A percentile compares a stretch with the other conserved stretches of the same genome.
phyloP scores from a whole-genome alignment of 1,140 invertebrate species.

The Pemphigus obesinymphae region DNA sequence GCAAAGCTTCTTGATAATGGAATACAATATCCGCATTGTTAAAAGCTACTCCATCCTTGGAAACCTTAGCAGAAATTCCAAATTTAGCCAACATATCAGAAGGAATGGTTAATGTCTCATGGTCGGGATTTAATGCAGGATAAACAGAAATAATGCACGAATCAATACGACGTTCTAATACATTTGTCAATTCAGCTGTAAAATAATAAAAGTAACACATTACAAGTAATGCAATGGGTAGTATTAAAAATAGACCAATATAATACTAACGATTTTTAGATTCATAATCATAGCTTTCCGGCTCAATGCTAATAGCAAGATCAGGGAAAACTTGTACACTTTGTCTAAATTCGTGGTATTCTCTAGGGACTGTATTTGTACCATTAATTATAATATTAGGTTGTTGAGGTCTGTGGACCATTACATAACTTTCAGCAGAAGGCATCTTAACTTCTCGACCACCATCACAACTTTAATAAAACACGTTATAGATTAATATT shows the following conservation, averaged over 20 bases:
- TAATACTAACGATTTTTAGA: slow-evolving; percentile 49
- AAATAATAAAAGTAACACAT: neutral
- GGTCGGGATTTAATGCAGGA: slow-evolving; percentile 88
- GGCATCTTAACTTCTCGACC: slow-evolving; percentile 67
- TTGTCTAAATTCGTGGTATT: slow-evolving; percentile 77
- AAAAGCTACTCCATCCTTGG: slow-evolving; percentile 76
- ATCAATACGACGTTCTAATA: slow-evolving; percentile 62
- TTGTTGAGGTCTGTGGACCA: slow-evolving; percentile 78
- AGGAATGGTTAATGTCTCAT: slow-evolving; percentile 77
- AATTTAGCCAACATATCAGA: slow-evolving; percentile 67
- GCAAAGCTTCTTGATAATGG: slow-evolving; percentile 79
- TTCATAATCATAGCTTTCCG: slow-evolving; percentile 50
- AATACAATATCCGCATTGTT: slow-evolving; percentile 77
- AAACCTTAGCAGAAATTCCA: slow-evolving; percentile 70
- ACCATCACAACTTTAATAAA: slow-evolving; percentile 60
- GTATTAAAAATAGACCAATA: neutral
- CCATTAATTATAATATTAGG: slow-evolving; percentile 80
- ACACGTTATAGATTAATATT: neutral
- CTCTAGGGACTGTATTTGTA: slow-evolving; percentile 72
- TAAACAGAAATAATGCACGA: slow-evolving; percentile 88
- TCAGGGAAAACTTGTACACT: slow-evolving; percentile 82
- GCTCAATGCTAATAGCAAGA: slow-evolving; percentile 63
- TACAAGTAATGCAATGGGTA: neutral
- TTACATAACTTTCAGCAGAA: slow-evolving; percentile 74
- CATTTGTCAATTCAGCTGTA: slow-evolving; percentile 45